These are phyloP conservation scores for Leptopilina clavipes DNA, from an alignment of 1,140 invertebrate genomes.

Conservation along the genomic window DNA sequence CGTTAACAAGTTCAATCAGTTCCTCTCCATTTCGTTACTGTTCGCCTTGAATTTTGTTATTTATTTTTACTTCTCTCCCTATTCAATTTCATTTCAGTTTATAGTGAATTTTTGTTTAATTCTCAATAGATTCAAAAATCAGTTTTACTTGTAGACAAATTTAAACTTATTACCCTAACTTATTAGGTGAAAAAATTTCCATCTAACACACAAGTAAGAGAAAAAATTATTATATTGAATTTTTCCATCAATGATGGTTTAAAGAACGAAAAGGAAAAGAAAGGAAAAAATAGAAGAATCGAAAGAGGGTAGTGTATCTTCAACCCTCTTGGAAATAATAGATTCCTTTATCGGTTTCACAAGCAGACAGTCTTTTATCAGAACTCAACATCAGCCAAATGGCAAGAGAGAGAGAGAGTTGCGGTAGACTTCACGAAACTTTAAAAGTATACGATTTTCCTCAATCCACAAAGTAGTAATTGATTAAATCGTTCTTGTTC, in stretches of 20 bases:
- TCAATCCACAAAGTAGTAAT: constrained; percentile 3
- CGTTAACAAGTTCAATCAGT: constrained; percentile 67
- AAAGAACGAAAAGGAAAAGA: neutral
- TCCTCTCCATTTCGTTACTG: constrained; percentile 55
- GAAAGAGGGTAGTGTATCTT: constrained; percentile 31
- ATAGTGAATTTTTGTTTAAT: too few species aligned
- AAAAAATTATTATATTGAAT: neutral
- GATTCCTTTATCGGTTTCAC: constrained; percentile 63
- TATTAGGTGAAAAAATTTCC: too few species aligned
- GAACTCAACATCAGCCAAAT: constrained; percentile 60
- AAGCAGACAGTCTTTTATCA: constrained; percentile 56
- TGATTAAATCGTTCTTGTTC: constrained; percentile 29
- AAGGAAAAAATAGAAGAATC: constrained; percentile 33
- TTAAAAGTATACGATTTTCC: constrained; percentile 47
- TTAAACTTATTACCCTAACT: too few species aligned
- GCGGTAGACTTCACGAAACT: constrained; percentile 47
- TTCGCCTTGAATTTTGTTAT: neutral
- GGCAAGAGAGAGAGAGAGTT: constrained; percentile 57
- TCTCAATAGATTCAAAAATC: too few species aligned
- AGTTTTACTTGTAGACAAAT: too few species aligned
- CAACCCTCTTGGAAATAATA: constrained; percentile 53
- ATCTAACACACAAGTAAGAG: neutral
- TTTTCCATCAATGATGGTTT: neutral
- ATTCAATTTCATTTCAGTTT: constrained; percentile 14
- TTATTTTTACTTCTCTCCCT: neutral